Evolutionary conservation across 2,113 vertebrate species (phyloP), one percentile per base, ranked within the genome.

Genomic region (Mormoops blainvillei): DNA sequence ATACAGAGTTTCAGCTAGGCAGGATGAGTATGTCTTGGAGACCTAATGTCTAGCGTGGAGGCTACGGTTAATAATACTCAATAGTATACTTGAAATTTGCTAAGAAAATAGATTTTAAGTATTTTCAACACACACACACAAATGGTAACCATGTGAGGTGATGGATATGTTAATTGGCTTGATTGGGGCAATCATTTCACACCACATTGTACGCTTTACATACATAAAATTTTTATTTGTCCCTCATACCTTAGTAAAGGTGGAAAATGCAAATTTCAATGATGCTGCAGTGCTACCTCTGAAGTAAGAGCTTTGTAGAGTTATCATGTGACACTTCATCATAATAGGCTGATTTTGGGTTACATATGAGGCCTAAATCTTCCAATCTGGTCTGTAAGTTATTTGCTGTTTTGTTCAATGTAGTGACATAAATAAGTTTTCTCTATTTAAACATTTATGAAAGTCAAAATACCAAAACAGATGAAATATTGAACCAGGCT

Each of bases 401-500:
- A 87, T 90, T 85, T 90, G 67, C n/a, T 83, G 48, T 95, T 96
- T 95, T 89, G 19, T 86, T 91, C 54, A 56, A 52, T 36, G 50
- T 65, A 63, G 73, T 93, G 86, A 83, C 2, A 15, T 78, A 95
- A 97, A 70, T 83, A 96, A 73, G 89, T 91, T 54, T 94, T 74
- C 65, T 93, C 89, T 87, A 20, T 91, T 54, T 89, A 91, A 96
- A 95, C 91, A 95, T 93, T 94, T 94, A 65, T 63, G 77, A 91
- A 94, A 95, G 77, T 93, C 77, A 93, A 68, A 94, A 89, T 85
- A n/a, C 56, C 91, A n/a, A 94, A 94, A 73, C 82, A 83, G 54
- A 83, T 95, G 95, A 95, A 96, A 92, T 80, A 82, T 86, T 94
- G 94, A 97, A 92, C 43, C 36, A 88, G 96, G 73, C 87, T 77